phyloP scores from a whole-genome alignment of 2,113 vertebrate genomes.

The Eudyptes chrysolophus region DNA sequence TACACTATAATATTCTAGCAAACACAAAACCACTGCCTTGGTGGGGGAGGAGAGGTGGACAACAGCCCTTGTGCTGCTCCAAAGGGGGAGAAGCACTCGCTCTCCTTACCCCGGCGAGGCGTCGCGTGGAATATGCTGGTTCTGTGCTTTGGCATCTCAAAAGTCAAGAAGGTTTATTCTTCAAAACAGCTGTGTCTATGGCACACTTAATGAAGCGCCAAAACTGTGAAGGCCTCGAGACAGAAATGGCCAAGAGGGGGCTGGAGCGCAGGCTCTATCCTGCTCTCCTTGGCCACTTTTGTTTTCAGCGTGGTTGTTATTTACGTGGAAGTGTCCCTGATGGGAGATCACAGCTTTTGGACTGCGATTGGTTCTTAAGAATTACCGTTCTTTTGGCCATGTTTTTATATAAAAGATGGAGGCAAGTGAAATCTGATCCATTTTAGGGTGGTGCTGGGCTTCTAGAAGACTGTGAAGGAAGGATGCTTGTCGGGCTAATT shows the following conservation, averaged over 20 bases:
- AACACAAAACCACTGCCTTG: neutral
- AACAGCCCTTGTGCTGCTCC: neutral
- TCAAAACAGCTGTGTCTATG: neutral
- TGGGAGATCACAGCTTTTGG: conserved; percentile 2
- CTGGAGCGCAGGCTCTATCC: neutral
- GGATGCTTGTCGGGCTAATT: neutral
- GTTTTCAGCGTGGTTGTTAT: neutral
- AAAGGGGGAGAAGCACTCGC: neutral
- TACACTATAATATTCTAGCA: neutral
- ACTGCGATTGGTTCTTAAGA: neutral
- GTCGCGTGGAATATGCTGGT: neutral
- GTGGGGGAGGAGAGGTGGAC: neutral
- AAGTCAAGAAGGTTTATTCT: neutral
- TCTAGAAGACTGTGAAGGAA: neutral
- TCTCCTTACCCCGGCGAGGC: neutral
- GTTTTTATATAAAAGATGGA: neutral
- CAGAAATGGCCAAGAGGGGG: neutral
- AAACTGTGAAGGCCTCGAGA: neutral
- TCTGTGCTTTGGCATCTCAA: neutral
- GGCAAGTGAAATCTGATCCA: neutral
- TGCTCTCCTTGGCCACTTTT: neutral
- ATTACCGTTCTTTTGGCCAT: neutral
- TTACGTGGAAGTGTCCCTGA: neutral
- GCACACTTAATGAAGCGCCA: neutral
- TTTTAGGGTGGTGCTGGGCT: conserved; percentile 3